These are phyloP conservation scores for Callinectes sapidus DNA, from an alignment of 2,888 invertebrate species.

Conservation along the genomic window DNA sequence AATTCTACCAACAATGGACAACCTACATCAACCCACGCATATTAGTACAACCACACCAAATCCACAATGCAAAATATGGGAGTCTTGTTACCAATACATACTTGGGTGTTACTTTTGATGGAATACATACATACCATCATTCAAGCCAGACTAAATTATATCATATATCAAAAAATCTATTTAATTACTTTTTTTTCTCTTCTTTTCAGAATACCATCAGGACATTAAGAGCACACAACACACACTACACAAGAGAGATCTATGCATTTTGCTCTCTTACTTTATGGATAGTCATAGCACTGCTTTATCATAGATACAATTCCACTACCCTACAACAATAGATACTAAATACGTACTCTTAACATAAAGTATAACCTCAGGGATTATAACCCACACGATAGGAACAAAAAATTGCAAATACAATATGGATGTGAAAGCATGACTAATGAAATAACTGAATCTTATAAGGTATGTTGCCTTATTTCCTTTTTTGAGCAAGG, in stretches of 20 bases:
- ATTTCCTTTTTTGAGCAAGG: not conserved
- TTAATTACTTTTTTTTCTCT: not conserved
- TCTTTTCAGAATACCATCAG: not conserved
- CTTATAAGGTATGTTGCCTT: not conserved
- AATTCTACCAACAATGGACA: slow-evolving; percentile 45
- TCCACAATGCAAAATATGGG: not conserved
- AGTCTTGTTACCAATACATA: not conserved
- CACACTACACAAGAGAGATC: not conserved
- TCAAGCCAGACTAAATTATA: not conserved
- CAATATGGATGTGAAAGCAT: not conserved
- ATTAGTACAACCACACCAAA: slow-evolving; percentile 61
- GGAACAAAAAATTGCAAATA: not conserved
- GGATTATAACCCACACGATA: not conserved
- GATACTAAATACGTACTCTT: not conserved
- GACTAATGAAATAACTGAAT: not conserved
- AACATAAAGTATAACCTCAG: not conserved
- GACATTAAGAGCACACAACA: not conserved
- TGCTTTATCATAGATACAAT: not conserved
- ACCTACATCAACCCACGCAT: slow-evolving; percentile 71
- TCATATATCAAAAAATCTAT: not conserved
- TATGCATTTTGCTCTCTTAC: not conserved
- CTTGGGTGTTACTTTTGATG: not conserved
- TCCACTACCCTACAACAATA: not conserved
- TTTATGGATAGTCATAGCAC: not conserved
- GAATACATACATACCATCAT: not conserved